phyloP scores from a whole-genome alignment of 2,797 vertebrate species.

The Staurois parvus region DNA sequence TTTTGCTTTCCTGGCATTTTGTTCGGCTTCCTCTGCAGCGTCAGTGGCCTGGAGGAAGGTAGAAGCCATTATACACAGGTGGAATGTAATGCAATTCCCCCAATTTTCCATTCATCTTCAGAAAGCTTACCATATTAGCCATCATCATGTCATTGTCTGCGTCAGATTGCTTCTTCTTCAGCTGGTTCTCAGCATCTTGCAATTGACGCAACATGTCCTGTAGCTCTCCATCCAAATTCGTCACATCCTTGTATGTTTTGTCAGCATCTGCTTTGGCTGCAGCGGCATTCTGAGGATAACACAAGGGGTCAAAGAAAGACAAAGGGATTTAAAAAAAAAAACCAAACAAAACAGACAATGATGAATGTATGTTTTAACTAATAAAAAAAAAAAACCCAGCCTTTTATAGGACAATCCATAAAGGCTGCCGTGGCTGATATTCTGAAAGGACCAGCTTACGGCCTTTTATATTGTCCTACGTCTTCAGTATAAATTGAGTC shows the following conservation, averaged over 20 bases:
- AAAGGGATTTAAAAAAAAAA: too few relatives aligned
- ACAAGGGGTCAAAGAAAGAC: background rate
- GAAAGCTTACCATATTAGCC: conserved; percentile 83
- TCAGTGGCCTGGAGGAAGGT: conserved; percentile 82
- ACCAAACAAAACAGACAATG: too few relatives aligned
- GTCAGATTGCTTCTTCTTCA: conserved; percentile 83
- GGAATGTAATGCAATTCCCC: background rate
- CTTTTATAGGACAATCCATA: too few relatives aligned
- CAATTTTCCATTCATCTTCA: background rate
- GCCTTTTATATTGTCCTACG: too few relatives aligned
- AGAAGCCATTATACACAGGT: background rate
- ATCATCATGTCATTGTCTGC: conserved; percentile 95
- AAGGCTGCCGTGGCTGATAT: too few relatives aligned
- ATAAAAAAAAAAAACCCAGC: too few relatives aligned
- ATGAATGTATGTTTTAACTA: too few relatives aligned
- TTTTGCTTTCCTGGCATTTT: conserved; percentile 94
- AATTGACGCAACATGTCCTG: conserved; percentile 87
- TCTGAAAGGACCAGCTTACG: too few relatives aligned
- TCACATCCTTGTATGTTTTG: conserved; percentile 85
- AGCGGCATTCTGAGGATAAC: conserved; percentile 83
- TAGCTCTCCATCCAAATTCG: conserved; percentile 85
- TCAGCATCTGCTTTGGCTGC: conserved; percentile 87
- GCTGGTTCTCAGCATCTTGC: conserved; percentile 83
- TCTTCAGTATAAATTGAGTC: too few relatives aligned
- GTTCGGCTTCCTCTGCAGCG: conserved; percentile 91